phyloP scores from a whole-genome alignment of 2,113 vertebrate species.

The Otis tarda region DNA sequence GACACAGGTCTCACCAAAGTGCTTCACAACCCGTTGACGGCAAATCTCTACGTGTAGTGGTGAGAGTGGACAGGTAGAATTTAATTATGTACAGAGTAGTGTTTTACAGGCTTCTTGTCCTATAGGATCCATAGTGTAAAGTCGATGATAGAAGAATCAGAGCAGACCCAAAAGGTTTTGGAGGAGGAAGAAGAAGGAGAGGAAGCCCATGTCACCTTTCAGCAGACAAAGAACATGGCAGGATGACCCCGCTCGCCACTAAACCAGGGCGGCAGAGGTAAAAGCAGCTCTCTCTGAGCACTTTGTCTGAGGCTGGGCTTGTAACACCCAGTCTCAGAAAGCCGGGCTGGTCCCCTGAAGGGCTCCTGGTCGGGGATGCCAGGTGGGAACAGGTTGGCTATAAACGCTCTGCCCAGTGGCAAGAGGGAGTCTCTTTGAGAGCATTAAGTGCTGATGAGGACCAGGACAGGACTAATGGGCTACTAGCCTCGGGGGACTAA shows the following conservation, averaged over 20 bases:
- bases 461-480: slow-evolving; percentile 37
- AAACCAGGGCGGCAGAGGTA: accelerated
- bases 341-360: background rate
- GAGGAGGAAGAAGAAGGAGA: background rate
- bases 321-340: accelerated
- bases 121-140: background rate
- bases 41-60: background rate
- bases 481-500: slow-evolving; percentile 25
- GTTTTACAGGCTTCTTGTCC: background rate
- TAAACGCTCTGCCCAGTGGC: accelerated
- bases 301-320: background rate
- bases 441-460: background rate
- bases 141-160: background rate
- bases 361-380: background rate
- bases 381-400: background rate
- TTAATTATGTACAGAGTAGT: too few relatives aligned
- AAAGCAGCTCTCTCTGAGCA: background rate
- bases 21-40: background rate
- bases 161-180: background rate
- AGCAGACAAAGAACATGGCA: background rate
- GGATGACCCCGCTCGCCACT: accelerated
- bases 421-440: background rate
- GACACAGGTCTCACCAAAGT: background rate
- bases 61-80: background rate
- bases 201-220: background rate